Evolutionary conservation across 2,888 invertebrate species (phyloP).

Genomic region (Mimumesa dahlbomi): DNA sequence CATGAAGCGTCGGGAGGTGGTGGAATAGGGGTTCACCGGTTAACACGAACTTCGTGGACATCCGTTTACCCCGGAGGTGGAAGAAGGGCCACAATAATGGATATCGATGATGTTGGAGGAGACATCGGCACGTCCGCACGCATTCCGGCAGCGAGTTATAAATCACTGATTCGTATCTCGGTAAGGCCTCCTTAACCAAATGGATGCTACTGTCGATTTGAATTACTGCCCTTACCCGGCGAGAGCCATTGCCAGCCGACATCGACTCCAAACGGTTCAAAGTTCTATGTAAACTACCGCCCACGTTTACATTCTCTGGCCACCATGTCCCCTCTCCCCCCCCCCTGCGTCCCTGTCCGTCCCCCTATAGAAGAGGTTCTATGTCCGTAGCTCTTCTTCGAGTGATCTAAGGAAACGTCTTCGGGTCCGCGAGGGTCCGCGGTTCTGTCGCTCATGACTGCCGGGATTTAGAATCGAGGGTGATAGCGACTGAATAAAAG

Average conservation of each 20-base stretch:
- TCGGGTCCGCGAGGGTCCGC: slow-evolving; percentile 9
- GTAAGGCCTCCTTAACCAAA: slow-evolving; percentile 67
- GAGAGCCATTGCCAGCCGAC: slow-evolving; percentile 62
- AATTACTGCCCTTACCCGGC: slow-evolving; percentile 67
- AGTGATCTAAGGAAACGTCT: slow-evolving; percentile 54
- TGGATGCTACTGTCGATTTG: slow-evolving; percentile 73
- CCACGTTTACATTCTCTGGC: slow-evolving; percentile 64
- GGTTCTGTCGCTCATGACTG: slow-evolving; percentile 37
- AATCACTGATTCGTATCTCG: slow-evolving; percentile 71
- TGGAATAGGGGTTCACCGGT: slow-evolving; percentile 2
- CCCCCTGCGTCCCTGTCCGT: not conserved
- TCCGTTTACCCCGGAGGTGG: slow-evolving; percentile 31
- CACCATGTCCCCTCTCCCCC: not conserved
- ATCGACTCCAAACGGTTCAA: slow-evolving; percentile 64
- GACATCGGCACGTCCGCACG: slow-evolving; percentile 69
- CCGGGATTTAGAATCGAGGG: slow-evolving; percentile 49
- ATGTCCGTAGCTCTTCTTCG: slow-evolving; percentile 35
- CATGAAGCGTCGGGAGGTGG: not conserved
- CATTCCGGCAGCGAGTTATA: slow-evolving; percentile 72
- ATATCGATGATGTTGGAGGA: slow-evolving; percentile 66
- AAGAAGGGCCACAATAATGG: slow-evolving; percentile 58
- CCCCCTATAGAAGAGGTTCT: slow-evolving; percentile 15
- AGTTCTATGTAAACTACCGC: slow-evolving; percentile 71
- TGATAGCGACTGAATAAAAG: slow-evolving; percentile 56
- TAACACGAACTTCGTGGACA: slow-evolving; percentile 33